Evolutionary conservation across 1,140 invertebrate genomes (phyloP).

Genomic region (Hesperophylax magnus): DNA sequence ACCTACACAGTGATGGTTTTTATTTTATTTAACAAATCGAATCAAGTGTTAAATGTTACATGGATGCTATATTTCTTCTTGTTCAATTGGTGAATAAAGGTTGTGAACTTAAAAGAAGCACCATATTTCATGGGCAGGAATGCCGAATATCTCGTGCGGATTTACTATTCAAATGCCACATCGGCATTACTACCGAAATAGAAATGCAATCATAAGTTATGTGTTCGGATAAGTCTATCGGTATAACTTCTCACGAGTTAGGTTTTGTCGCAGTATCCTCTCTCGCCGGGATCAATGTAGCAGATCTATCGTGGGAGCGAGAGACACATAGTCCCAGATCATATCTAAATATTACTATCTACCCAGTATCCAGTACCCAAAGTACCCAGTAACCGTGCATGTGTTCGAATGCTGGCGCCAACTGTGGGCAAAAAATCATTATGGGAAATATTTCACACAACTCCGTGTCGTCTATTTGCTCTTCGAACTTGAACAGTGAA

Average conservation of each 20-base stretch:
- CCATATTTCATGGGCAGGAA: too few species aligned
- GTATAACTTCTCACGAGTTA: constrained; percentile 11
- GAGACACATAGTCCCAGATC: not conserved
- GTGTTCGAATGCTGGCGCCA: constrained; percentile 12
- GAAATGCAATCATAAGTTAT: constrained; percentile 34
- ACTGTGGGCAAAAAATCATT: not conserved
- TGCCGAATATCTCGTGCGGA: too few species aligned
- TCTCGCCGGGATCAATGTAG: constrained; percentile 1
- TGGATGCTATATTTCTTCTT: too few species aligned
- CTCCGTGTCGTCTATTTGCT: not conserved
- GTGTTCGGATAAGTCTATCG: not conserved
- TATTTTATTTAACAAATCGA: too few species aligned
- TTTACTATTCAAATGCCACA: not conserved
- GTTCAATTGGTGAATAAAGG: too few species aligned
- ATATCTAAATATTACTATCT: not conserved
- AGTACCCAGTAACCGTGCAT: not conserved
- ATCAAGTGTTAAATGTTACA: too few species aligned
- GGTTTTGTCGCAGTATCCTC: not conserved
- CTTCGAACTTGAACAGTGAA: not conserved
- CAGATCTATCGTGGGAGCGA: constrained; percentile 34
- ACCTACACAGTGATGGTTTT: too few species aligned
- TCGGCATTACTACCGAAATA: constrained; percentile 27
- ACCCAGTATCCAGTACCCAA: not conserved
- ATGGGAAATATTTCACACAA: constrained; percentile 1
- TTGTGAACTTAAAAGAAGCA: too few species aligned